These are phyloP conservation scores for Pogoniulus pusillus DNA, from an alignment of 2,797 vertebrate genomes.

Conservation along the genomic window DNA sequence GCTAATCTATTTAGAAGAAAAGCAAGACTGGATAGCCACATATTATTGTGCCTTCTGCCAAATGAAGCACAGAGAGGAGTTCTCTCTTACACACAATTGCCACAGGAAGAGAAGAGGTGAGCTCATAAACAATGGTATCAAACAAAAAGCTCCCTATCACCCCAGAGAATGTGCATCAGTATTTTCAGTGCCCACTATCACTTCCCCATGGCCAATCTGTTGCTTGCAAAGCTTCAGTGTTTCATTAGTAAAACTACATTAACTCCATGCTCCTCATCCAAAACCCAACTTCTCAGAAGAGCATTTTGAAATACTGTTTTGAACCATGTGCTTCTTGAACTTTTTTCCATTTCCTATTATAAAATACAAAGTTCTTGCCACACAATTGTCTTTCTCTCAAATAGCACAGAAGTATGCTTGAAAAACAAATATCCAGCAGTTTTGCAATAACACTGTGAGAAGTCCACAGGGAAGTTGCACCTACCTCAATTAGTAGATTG, in stretches of 20 bases:
- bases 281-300: not conserved
- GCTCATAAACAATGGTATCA: not conserved
- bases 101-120: slow-evolving; percentile 63
- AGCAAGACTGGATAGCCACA: slow-evolving; percentile 48
- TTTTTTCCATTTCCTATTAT: not conserved
- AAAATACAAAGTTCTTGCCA: not conserved
- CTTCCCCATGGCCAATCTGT: not conserved
- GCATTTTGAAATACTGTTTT: not conserved
- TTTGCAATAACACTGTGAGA: slow-evolving; percentile 6
- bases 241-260: not conserved
- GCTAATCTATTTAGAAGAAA: slow-evolving; percentile 49
- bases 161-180: not conserved
- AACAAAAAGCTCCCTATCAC: not conserved
- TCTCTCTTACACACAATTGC: slow-evolving; percentile 11
- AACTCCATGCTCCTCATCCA: not conserved
- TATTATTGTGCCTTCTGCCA: slow-evolving; percentile 60
- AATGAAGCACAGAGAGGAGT: slow-evolving; percentile 29
- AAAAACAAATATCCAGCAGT: not conserved
- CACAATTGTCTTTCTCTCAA: not conserved
- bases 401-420: not conserved
- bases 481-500: slow-evolving; percentile 18
- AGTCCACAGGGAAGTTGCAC: slow-evolving; percentile 3
- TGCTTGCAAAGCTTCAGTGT: not conserved
- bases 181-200: not conserved
- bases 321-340: not conserved